Conservation (phyloP, 2,113 vertebrate species). For the Zosterops japonicus region DNA sequence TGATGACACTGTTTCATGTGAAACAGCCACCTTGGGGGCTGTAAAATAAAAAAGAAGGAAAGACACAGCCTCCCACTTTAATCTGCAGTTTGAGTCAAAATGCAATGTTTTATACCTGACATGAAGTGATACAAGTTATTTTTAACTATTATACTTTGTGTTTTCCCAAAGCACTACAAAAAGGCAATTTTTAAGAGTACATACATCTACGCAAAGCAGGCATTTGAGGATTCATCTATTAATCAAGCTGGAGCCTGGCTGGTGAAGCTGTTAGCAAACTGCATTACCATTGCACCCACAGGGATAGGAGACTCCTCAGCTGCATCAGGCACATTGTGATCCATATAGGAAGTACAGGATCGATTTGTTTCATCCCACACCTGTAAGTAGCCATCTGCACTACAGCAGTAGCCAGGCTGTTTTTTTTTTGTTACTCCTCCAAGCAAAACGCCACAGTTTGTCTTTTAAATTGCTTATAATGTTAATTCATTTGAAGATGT, state of each 20-base stretch:
- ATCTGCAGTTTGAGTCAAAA: not conserved
- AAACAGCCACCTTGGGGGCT: not conserved
- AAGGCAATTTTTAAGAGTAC: not conserved
- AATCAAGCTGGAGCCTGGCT: not conserved
- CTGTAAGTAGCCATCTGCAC: not conserved
- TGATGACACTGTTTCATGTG: not conserved
- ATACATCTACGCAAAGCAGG: not conserved
- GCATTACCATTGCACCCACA: not conserved
- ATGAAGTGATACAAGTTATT: not conserved
- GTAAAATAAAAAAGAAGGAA: not conserved
- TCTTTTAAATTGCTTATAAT: not conserved
- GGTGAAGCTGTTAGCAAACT: not conserved
- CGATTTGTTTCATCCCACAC: not conserved
- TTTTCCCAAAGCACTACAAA: not conserved
- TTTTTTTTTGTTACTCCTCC: not conserved
- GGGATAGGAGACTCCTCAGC: not conserved
- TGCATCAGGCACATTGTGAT: not conserved
- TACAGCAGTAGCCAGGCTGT: not conserved
- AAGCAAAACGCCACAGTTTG: not conserved
- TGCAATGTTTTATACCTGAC: not conserved
- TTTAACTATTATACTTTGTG: not conserved
- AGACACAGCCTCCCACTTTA: not conserved
- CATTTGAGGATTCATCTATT: not conserved
- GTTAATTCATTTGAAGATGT: not conserved
- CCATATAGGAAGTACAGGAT: not conserved